Evolutionary conservation across 2,113 vertebrate genomes (phyloP).

Genomic region (Platichthys flesus): DNA sequence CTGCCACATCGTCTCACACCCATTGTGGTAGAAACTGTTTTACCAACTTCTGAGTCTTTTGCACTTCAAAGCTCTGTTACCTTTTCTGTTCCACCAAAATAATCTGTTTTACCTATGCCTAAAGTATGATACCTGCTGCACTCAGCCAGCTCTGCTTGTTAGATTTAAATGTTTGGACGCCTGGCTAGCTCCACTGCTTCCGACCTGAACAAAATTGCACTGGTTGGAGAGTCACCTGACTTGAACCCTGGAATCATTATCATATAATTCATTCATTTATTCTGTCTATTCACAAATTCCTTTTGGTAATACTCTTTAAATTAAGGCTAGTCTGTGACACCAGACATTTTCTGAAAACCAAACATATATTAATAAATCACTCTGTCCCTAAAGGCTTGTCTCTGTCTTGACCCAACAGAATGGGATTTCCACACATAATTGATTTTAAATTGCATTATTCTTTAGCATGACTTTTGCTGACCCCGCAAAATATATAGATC

Average conservation of each 20-base stretch:
- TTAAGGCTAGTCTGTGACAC: neutral
- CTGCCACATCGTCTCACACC: no score
- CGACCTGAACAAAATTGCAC: neutral
- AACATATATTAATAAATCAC: neutral
- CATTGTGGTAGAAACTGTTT: neutral
- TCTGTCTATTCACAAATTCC: neutral
- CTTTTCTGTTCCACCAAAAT: neutral
- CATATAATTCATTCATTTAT: neutral
- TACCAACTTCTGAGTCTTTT: neutral
- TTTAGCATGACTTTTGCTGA: neutral
- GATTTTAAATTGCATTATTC: slow-evolving; percentile 14
- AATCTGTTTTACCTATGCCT: neutral
- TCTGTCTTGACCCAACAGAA: neutral
- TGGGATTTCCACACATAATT: neutral
- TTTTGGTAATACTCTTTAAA: no score
- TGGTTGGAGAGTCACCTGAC: no score
- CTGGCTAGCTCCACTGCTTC: neutral
- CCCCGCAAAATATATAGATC: neutral
- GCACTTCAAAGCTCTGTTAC: neutral
- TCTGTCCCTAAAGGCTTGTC: neutral
- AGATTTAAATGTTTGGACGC: no score
- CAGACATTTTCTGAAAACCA: no score
- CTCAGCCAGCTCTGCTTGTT: neutral
- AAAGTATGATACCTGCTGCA: no score
- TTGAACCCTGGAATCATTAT: no score